These are phyloP conservation scores for Drosophila grimshawi DNA, from an alignment of 1,140 invertebrate genomes.

Conservation along the genomic window DNA sequence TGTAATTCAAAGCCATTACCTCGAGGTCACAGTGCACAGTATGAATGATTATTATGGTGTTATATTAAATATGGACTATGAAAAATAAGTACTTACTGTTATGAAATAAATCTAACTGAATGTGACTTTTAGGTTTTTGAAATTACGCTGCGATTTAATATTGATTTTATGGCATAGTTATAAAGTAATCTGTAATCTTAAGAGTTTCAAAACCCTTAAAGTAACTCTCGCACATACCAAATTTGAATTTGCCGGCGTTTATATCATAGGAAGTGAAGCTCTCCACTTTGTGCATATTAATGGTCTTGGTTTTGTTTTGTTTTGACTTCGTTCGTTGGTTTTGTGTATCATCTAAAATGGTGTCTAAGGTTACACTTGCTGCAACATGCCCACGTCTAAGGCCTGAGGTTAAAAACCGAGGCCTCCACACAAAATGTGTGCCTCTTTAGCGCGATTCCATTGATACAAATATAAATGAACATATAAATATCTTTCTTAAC, in stretches of 20 bases:
- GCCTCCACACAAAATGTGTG: conserved; percentile 21
- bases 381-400: conserved; percentile 20
- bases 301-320: background rate
- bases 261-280: background rate
- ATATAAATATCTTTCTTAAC: conserved; percentile 5
- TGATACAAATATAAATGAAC: conserved; percentile 7
- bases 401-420: conserved; percentile 21
- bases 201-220: background rate
- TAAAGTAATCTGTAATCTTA: too few relatives aligned
- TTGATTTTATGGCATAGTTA: too few relatives aligned
- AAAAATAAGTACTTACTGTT: too few relatives aligned
- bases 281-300: background rate
- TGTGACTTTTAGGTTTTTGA: too few relatives aligned
- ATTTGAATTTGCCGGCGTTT: background rate
- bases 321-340: background rate
- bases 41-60: too few relatives aligned
- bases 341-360: conserved; percentile 19
- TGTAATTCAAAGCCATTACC: too few relatives aligned
- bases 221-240: background rate
- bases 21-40: too few relatives aligned
- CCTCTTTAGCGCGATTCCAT: conserved; percentile 11
- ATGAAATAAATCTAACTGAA: too few relatives aligned
- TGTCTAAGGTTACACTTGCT: conserved; percentile 32
- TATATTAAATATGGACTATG: too few relatives aligned
- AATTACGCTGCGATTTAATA: too few relatives aligned